A percentile compares a stretch with the other conserved stretches of the same genome.
These are phyloP conservation scores for Danio aesculapii DNA, from an alignment of 2,797 vertebrate species.

Conservation along the genomic window DNA sequence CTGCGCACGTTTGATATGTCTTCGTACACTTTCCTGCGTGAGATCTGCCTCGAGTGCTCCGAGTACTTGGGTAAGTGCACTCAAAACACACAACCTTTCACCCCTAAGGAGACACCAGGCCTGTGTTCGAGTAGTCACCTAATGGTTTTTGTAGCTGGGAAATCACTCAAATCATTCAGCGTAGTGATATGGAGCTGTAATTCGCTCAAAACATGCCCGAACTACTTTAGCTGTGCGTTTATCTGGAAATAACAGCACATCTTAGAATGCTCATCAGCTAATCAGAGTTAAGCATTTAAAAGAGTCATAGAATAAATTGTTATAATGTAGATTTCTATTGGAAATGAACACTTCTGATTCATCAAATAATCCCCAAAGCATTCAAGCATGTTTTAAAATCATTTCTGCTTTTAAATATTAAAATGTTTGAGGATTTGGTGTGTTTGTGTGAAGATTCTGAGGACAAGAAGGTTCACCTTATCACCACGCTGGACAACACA, in stretches of 20 bases:
- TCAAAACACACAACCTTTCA: not conserved
- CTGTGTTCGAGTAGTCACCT: too few species aligned
- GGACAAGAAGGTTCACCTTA: constrained; percentile 87
- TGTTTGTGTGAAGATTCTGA: constrained; percentile 84
- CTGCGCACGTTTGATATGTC: constrained; percentile 91
- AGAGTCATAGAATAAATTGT: too few species aligned
- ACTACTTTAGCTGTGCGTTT: too few species aligned
- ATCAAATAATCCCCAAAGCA: not conserved
- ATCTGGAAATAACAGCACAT: too few species aligned
- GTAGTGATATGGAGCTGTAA: too few species aligned
- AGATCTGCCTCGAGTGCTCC: constrained; percentile 92
- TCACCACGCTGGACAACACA: constrained; percentile 94
- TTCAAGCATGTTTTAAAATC: not conserved
- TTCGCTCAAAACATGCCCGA: too few species aligned
- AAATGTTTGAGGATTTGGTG: not conserved
- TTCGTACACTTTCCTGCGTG: constrained; percentile 88
- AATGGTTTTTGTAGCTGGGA: too few species aligned
- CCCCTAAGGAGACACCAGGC: not conserved
- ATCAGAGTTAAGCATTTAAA: too few species aligned
- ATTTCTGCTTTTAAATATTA: not conserved
- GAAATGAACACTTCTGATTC: not conserved
- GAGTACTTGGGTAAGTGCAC: constrained; percentile 89
- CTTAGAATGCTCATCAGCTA: too few species aligned
- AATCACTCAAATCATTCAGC: too few species aligned
- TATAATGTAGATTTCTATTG: not conserved